Evolutionary conservation across 2,888 invertebrate species (phyloP), one percentile per base, ranked within the genome.

Genomic region (Stegophylla sp.): DNA sequence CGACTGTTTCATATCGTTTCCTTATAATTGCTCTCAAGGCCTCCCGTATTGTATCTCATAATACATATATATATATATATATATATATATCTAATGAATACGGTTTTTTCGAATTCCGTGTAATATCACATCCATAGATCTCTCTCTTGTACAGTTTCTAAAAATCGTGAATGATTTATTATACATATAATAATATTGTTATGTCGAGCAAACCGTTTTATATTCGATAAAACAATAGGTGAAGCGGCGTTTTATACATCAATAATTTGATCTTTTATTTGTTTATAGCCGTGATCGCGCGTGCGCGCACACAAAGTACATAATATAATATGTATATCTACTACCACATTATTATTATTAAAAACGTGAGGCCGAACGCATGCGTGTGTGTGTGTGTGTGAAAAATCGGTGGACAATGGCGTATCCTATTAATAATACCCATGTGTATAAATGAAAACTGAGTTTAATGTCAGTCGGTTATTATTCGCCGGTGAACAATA

Each of bases 391-490:
- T n/a, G n/a, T n/a, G n/a, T 53, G 56, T 76, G 66, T 76, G 53
- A 67, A 77, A 76, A 67, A 48, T 59, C 12, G 34, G 17, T 51
- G 63, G 51, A 81, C 81, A 81, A 72, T 81, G 72, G 81, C 63
- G 73, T 81, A 81, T 45, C 59, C 5, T 67, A 67, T 77, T 77
- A 56, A 67, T 34, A 34, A 34, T 34, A 34, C n/a, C n/a, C n/a
- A n/a, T n/a, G n/a, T n/a, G n/a, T 20, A 53, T 66, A 53, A 66
- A 76, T 66, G 66, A 66, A 76, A 76, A 66, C 23, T 3, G 4
- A 66, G 66, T 77, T n/a, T 69, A 64, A 53, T 48, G 26, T 34
- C 12, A 59, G 26, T 34, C n/a, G n/a, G 51, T 53, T 51, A 53
- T 64, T 75, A 64, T 66, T 64, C 41, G 26, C 5, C n/a, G n/a